A percentile compares a stretch with the other conserved stretches of the same genome.
Evolutionary conservation across 2,113 vertebrate species (phyloP).

Genomic region (human (Homo sapiens)): DNA sequence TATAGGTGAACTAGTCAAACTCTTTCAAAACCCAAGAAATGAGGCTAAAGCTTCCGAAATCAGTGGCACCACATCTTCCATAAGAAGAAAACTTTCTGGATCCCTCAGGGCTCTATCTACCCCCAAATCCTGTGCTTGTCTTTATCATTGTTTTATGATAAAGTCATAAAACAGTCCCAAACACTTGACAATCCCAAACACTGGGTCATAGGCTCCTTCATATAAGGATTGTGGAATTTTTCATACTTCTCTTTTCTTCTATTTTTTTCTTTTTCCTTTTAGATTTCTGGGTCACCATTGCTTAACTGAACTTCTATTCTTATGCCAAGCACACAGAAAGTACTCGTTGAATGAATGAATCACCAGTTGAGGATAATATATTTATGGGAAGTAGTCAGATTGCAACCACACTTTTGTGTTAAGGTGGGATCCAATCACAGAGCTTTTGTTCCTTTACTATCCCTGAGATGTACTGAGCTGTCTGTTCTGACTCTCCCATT

Average conservation of each 20-base stretch:
- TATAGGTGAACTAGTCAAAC: neutral
- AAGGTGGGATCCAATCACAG: neutral
- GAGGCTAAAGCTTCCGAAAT: neutral
- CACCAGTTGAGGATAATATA: neutral
- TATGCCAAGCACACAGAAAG: neutral
- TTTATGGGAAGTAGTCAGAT: neutral
- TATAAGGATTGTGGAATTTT: neutral
- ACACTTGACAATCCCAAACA: neutral
- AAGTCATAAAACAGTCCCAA: neutral
- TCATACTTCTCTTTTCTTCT: neutral
- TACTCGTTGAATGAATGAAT: neutral
- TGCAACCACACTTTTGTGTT: neutral
- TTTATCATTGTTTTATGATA: neutral
- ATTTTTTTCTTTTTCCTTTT: neutral
- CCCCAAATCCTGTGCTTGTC: neutral
- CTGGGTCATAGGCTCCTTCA: neutral
- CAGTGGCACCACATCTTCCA: neutral
- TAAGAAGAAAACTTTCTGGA: neutral
- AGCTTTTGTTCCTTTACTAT: neutral
- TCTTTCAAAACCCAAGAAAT: neutral
- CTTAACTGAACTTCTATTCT: neutral
- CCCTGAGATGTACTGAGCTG: neutral
- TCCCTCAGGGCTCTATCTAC: neutral
- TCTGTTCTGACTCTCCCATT: neutral
- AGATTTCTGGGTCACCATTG: neutral